Base-by-base conservation (phyloP, 2,888 invertebrate genomes). In the Ochropacha duplaris region DNA sequence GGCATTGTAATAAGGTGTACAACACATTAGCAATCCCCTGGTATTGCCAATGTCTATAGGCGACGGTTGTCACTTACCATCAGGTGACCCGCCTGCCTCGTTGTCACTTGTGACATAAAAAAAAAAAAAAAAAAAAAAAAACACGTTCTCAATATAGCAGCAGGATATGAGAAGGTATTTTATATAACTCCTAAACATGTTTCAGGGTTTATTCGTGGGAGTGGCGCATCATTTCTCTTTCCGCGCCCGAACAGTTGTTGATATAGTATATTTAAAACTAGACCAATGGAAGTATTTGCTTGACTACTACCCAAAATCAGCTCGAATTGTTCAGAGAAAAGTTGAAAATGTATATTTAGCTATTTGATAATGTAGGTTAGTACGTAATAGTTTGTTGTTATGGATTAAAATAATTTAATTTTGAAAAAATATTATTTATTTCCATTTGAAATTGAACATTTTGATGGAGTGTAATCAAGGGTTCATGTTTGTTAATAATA, bases 171-270 rank as follows among this genome's bases (percentile, higher is more conserved):
- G n/a, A n/a, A n/a, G n/a, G n/a, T n/a, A n/a, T n/a, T n/a, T n/a
- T n/a, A n/a, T n/a, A n/a, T n/a, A n/a, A n/a, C n/a, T n/a, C n/a
- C n/a, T 24, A 28, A 28, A 6, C 9, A n/a, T n/a, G 31, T 83
- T 83, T 24, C 87, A 94, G 90, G 94, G 94, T 6, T 72, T 94
- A 6, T 93, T 90, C 62, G 88, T 92, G 3, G 93, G 93, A 22
- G 83, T 93, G 1, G 83, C 89, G 0, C 94, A 94, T 72, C 91
- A 93, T 64, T 94, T 94, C 68, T 94, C 93, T 1, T 94, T 93
- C 63, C 79, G 94, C 62, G 94, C 94, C 0, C 80, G 90, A 34
- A 93, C 93, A 1, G 89, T 89, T 0, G 93, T 93, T 11, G 93
- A 94, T 64, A 86, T 94, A 12, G 90, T 94, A 0, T 88, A 89